phyloP scores from a whole-genome alignment of 2,888 invertebrate genomes.

The Pterostichus madidus region DNA sequence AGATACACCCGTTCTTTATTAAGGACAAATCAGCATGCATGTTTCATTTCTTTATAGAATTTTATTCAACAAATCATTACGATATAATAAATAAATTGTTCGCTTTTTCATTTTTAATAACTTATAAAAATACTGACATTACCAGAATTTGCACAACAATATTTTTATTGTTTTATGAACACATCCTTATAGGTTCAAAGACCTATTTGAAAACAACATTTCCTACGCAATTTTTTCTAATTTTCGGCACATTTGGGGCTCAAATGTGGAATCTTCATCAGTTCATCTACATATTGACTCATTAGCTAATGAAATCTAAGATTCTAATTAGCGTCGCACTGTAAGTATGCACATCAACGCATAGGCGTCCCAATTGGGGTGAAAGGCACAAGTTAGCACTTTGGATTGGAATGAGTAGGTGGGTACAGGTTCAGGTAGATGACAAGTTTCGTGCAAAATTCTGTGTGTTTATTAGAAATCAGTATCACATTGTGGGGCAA shows the following conservation, averaged over 20 bases:
- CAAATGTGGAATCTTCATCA: background rate
- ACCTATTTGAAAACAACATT: constrained; percentile 53
- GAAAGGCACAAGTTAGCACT: background rate
- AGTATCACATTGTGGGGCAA: constrained; percentile 64
- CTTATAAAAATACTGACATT: constrained; percentile 48
- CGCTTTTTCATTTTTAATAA: constrained; percentile 27
- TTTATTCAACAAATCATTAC: constrained; percentile 47
- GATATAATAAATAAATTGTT: constrained; percentile 50
- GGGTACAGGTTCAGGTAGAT: constrained; percentile 51
- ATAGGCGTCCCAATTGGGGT: constrained; percentile 28
- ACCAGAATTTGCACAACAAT: constrained; percentile 43
- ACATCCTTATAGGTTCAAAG: constrained; percentile 48
- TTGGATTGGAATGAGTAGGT: constrained; percentile 38
- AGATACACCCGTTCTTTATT: constrained; percentile 30
- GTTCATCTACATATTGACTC: constrained; percentile 10
- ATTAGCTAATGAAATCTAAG: constrained; percentile 6
- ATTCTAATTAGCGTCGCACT: constrained; percentile 57
- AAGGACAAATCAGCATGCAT: constrained; percentile 47
- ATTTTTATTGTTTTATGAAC: constrained; percentile 13
- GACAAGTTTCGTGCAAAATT: constrained; percentile 55
- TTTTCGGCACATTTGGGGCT: constrained; percentile 20
- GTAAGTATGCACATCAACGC: constrained; percentile 56
- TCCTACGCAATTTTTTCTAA: constrained; percentile 55
- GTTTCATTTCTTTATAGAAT: constrained; percentile 34
- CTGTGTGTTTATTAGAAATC: constrained; percentile 64